Evolutionary conservation across 2,888 invertebrate species (phyloP).

Genomic region (Argyra leucocephala): DNA sequence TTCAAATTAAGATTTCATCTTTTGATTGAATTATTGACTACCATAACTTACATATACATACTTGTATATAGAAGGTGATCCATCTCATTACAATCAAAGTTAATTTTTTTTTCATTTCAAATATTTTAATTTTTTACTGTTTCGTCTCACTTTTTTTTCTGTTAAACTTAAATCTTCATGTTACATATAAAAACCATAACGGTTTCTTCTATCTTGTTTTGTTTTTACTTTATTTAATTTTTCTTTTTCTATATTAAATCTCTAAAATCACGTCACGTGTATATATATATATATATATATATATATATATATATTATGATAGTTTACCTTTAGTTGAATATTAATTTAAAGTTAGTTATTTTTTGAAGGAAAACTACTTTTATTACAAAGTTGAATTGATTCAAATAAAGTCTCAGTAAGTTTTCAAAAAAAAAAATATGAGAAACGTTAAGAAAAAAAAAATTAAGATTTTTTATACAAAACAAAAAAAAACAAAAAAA

Average conservation of each 20-base stretch:
- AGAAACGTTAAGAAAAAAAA: no score
- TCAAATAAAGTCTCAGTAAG: no score
- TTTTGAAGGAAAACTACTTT: slow-evolving; percentile 5
- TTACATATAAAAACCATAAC: slow-evolving; percentile 6
- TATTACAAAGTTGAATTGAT: not conserved
- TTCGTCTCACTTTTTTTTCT: not conserved
- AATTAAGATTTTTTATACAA: no score
- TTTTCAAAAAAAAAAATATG: no score
- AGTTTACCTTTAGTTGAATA: not conserved
- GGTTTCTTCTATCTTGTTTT: not conserved
- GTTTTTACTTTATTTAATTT: no score
- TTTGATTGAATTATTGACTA: not conserved
- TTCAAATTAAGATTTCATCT: not conserved
- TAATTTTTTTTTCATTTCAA: not conserved
- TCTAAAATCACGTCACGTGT: no score
- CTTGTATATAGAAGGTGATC: not conserved
- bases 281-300: no score
- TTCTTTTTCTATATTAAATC: no score
- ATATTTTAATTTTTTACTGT: not conserved
- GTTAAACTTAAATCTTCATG: not conserved
- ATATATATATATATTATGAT: not conserved
- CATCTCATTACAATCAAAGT: not conserved
- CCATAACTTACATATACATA: no score
- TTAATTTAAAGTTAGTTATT: not conserved
- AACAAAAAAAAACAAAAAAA: no score